Base-by-base conservation (phyloP, 2,888 invertebrate genomes). In the Plebejus argus region DNA sequence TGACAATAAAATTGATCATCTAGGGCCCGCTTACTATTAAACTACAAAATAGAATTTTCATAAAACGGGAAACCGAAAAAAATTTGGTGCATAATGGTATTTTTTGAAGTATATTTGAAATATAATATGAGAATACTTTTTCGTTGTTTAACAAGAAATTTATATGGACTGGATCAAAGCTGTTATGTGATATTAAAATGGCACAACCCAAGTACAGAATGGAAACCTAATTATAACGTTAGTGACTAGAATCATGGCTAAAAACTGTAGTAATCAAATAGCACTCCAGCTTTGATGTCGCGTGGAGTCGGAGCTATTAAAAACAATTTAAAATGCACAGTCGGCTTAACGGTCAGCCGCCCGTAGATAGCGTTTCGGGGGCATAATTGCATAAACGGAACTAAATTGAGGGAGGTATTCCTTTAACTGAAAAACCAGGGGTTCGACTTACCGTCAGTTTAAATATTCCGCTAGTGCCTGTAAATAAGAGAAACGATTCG, bases 251-350 rank as follows among this genome's bases (percentile, higher is more conserved):
- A 70, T 56, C 76, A 76, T 35, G 76, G 78, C 78, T 78, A 76
- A 76, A 78, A 79, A 80, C 80, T 79, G 79, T 76, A 78, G 75
- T 78, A 89, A 91, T 90, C 88, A 85, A 89, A 91, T 90, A 88
- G 83, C 83, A 85, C 85, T 82, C 84, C 82, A 84, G 87, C 89
- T 91, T 89, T 90, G 88, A 87, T 84, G 83, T 84, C 84, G 86
- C 83, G 82, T 84, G 81, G 81, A 82, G 82, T 84, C 83, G 81
- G 82, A 81, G 84, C 83, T 83, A 92, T 92, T 93, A 92, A 92
- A 93, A 92, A 90, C 87, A 89, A 91, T 93, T 92, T 93, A 92
- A 91, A 93, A 93, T 93, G 92, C 93, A 93, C 92, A 91, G 91
- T 91, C 89, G 88, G 90, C 89, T 90, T 87, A 88, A 86, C 86